Evolutionary conservation across 2,113 vertebrate species (phyloP), one percentile per base, ranked within the genome.

Genomic region (Carettochelys insculpta): DNA sequence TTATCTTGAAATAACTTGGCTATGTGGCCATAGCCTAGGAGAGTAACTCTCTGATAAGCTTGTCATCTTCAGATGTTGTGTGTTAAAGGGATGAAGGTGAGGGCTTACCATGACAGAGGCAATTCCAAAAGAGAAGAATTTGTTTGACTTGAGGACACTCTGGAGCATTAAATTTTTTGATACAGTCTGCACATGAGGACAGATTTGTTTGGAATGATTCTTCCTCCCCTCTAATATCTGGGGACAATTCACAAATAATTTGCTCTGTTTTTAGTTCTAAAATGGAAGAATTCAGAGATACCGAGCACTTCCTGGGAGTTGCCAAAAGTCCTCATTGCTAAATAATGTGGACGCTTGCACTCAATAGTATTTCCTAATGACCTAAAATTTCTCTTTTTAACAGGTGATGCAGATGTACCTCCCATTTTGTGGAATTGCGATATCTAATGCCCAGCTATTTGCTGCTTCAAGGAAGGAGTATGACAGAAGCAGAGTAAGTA

Each of bases 341-440:
- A 38, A 50, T 38, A 76, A 48, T 13, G 6, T 22, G 16, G 48
- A 13, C 48, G 16, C 43, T 52, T 92, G 80, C 48, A 24, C 85
- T 43, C 45, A 80, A 3, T 54, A 84, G 41, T 22, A 51, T 77
- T 5, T 86, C 83, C 45, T 93, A 87, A 83, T 93, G 22, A 86
- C 31, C 47, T 71, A 20, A 82, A 34, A 24, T 95, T 94, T 95
- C 51, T 94, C 48, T 95, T 91, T 92, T n/a, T 92, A 50, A 95
- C 90, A 99, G 99, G 99, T 99, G 85, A 98, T 99, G 98, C 98
- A 99, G 98, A 99, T 99, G 99, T 99, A 99, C 94, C 98, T 99
- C 90, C 99, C 99, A 1, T 99, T 99, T 96, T 99, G 99, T 95
- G 99, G 99, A 50, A 99, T 99, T 54, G 99, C 99, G 34, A 99